Evolutionary conservation across 1,140 invertebrate genomes (phyloP).

Genomic region (Neodiprion fabricii): DNA sequence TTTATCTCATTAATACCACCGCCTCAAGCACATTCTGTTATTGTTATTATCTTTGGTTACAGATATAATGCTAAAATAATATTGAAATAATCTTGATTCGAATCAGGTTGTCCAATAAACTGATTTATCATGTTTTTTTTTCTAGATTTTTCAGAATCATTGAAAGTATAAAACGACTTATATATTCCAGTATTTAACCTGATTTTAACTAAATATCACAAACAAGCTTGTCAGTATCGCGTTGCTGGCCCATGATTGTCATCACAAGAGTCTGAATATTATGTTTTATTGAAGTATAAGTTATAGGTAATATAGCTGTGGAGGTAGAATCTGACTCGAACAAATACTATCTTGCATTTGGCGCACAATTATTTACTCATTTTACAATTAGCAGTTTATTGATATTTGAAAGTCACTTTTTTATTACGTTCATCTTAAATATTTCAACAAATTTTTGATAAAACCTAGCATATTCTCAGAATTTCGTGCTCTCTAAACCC

Average conservation of each 20-base stretch:
- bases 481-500: constrained; percentile 1
- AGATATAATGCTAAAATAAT: no score
- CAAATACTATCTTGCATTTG: background rate
- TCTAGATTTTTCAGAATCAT: no score
- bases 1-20: no score
- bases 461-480: background rate
- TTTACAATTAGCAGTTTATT: background rate
- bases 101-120: no score
- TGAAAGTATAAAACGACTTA: no score
- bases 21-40: no score
- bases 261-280: background rate
- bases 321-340: background rate
- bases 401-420: background rate
- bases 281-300: background rate
- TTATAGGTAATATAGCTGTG: background rate
- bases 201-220: background rate
- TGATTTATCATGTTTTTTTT: no score
- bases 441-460: background rate
- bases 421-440: background rate
- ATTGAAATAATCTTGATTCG: no score
- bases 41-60: no score
- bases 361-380: background rate
- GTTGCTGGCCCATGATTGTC: background rate
- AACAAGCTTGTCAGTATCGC: background rate
- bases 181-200: background rate